These are phyloP conservation scores for Leistus spinibarbis DNA, from an alignment of 2,888 invertebrate genomes.

Conservation along the genomic window DNA sequence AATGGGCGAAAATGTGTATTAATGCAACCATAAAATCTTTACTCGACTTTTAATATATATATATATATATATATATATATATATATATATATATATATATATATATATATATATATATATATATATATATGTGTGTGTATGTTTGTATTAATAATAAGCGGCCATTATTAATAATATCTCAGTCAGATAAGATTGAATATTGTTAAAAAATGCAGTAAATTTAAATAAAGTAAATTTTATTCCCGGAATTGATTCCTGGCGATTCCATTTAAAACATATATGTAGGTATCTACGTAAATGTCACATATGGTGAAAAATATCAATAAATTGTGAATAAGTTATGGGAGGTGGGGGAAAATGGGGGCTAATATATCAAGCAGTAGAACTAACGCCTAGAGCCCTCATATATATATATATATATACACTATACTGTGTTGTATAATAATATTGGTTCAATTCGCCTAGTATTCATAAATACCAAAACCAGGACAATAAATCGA, in stretches of 20 bases:
- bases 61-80: too few species aligned
- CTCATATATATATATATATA: background rate
- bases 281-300: background rate
- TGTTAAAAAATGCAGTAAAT: too few species aligned
- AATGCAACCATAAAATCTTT: too few species aligned
- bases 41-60: too few species aligned
- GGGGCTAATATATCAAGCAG: background rate
- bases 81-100: too few species aligned
- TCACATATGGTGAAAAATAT: background rate
- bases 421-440: background rate
- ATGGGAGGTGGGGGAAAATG: background rate
- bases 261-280: background rate
- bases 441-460: slow-evolving; percentile 52
- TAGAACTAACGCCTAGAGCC: background rate
- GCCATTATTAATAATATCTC: too few species aligned
- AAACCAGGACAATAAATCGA: slow-evolving; percentile 55
- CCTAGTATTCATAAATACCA: slow-evolving; percentile 56
- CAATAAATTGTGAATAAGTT: background rate
- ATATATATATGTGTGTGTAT: too few species aligned
- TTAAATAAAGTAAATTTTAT: too few species aligned
- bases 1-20: too few species aligned
- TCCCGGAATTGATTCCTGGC: background rate
- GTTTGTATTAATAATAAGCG: too few species aligned
- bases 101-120: too few species aligned
- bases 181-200: too few species aligned